Conservation (phyloP, 2,888 invertebrate genomes). For the Macrostomum cliftonense region DNA sequence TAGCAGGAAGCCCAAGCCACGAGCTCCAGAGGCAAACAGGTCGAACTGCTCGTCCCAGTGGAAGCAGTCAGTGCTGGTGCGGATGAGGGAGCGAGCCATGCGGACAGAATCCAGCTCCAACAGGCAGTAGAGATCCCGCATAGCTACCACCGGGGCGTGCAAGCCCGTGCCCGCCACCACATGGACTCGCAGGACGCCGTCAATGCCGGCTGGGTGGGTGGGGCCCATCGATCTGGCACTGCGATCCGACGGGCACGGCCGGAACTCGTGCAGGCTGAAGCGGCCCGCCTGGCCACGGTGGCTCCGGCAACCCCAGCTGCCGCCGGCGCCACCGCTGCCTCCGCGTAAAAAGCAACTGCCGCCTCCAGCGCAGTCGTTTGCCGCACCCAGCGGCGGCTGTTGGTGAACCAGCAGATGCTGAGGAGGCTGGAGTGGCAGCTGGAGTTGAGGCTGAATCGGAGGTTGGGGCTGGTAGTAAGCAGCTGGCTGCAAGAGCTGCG, state of each 20-base stretch:
- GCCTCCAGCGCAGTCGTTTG: too few relatives aligned
- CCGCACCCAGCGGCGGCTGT: too few relatives aligned
- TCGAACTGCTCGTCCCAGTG: slow-evolving; percentile 99
- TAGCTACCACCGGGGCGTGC: slow-evolving; percentile 31
- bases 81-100: slow-evolving; percentile 82
- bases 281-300: too few relatives aligned
- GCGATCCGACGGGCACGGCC: slow-evolving; percentile 2
- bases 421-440: too few relatives aligned
- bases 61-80: slow-evolving; percentile 83
- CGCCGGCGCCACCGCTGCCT: too few relatives aligned
- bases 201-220: slow-evolving; percentile 12
- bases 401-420: too few relatives aligned
- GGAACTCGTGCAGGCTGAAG: slow-evolving; percentile 7
- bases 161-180: slow-evolving; percentile 41
- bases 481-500: too few relatives aligned
- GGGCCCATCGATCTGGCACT: slow-evolving; percentile 1
- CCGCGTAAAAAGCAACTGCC: too few relatives aligned
- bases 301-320: too few relatives aligned
- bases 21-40: slow-evolving; percentile 76
- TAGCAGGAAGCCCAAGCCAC: slow-evolving; percentile 79
- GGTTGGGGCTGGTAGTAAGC: too few relatives aligned
- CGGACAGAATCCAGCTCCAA: slow-evolving; percentile 87
- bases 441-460: too few relatives aligned
- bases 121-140: slow-evolving; percentile 75
- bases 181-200: slow-evolving; percentile 32